phyloP scores from a whole-genome alignment of 64 coral and sea anemone genomes.

The Montipora sp. region DNA sequence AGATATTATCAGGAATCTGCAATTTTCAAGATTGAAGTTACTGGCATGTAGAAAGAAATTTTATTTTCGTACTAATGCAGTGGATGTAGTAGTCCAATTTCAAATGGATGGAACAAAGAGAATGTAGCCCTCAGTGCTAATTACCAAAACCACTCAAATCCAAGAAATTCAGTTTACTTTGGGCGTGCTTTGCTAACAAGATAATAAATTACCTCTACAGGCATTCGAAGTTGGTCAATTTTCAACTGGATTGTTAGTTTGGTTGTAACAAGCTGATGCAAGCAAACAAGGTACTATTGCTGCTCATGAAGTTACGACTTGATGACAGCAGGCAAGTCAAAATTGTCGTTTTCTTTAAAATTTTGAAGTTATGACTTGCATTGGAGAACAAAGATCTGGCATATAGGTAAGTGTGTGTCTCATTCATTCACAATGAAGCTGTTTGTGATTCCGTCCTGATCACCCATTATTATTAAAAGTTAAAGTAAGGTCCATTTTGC shows the following conservation, averaged over 20 bases:
- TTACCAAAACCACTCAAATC: neutral
- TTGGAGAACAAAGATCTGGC: constrained; percentile 61
- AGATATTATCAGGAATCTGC: neutral
- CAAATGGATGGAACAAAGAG: neutral
- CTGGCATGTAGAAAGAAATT: neutral
- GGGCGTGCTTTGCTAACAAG: neutral
- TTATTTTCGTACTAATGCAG: neutral
- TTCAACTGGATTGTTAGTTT: constrained; percentile 49
- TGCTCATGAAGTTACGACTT: constrained; percentile 27
- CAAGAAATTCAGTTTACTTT: constrained; percentile 8
- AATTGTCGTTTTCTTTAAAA: too few relatives aligned
- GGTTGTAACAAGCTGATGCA: constrained; percentile 30
- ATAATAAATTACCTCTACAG: constrained; percentile 2
- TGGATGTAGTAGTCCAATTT: neutral
- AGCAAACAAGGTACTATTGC: constrained; percentile 44
- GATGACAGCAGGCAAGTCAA: too few relatives aligned
- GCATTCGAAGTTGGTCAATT: constrained; percentile 46
- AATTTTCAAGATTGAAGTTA: constrained; percentile 6
- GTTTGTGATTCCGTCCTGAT: neutral
- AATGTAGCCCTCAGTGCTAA: neutral
- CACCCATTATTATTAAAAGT: neutral
- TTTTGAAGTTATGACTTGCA: constrained; percentile 57
- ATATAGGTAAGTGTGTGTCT: constrained; percentile 21
- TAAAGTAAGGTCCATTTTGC: neutral
- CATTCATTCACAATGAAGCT: constrained; percentile 13